phyloP scores from a whole-genome alignment of 2,113 vertebrate species.

The Eidolon helvum region DNA sequence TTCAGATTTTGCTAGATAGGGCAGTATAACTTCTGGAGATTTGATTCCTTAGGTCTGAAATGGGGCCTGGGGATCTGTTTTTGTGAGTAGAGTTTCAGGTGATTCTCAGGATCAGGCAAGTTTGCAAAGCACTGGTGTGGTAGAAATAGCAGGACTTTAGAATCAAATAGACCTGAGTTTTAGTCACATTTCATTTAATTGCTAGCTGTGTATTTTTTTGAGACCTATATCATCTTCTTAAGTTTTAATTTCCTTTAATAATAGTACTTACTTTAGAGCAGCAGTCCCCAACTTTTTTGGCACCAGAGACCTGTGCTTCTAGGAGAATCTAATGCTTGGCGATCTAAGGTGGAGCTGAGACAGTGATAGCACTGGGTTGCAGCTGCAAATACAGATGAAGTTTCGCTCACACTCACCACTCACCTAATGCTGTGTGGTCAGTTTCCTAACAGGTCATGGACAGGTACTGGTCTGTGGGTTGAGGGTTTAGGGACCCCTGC shows the following conservation, averaged over 20 bases:
- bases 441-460: no score
- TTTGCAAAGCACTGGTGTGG: neutral
- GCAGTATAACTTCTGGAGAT: neutral
- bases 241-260: neutral
- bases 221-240: neutral
- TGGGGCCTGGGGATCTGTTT: neutral
- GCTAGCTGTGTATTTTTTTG: neutral
- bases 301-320: no score
- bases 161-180: neutral
- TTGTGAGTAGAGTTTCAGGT: neutral
- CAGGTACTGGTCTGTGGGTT: no score
- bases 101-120: neutral
- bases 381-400: no score
- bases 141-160: neutral
- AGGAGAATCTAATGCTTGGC: no score
- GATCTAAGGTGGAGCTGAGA: no score
- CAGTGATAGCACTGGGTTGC: no score
- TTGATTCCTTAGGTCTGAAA: neutral
- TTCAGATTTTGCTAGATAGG: neutral
- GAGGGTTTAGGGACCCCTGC: no score
- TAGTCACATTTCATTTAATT: neutral
- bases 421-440: no score
- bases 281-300: no score
- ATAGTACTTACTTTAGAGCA: neutral
- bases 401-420: no score